Base-by-base conservation (phyloP, 2,888 invertebrate genomes). In the Zootermopsis nevadensis region DNA sequence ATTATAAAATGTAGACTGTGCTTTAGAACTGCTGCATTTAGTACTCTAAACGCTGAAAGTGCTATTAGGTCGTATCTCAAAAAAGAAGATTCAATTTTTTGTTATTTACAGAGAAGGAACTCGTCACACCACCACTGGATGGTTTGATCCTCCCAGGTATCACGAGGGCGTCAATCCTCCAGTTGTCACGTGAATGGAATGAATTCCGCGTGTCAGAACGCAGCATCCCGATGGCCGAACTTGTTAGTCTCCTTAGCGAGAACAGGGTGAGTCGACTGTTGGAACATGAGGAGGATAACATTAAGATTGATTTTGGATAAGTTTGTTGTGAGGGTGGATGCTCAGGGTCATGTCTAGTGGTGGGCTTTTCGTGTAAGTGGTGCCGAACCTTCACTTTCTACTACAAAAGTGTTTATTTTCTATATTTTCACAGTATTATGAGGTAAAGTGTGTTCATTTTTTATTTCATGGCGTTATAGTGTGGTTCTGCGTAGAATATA, bases 91-190 rank as follows among this genome's bases (percentile, higher is more conserved):
- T n/a, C n/a, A 12, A 48, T 48, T 48, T 48, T 15, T 4, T 48
- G 19, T 48, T 48, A 22, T 85, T 86, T 87, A 38, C 89, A 98
- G 98, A 98, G 88, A 94, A 94, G 89, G 97, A 98, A 90, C 89
- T 99, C 87, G 92, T 96, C 48, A 99, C 99, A 15, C 98, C 99
- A 22, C 97, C 98, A 6, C 90, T 99, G 84, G 95, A 96, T 88
- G 99, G 99, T 7, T 91, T 99, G 1, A 99, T 99, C 86, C 91
- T 99, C 86, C 99, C 99, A 15, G 99, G 99, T 77, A 94, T 99
- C 55, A 98, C 97, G 3, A 93, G 99, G 84, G 94, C 94, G 86
- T 98, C 98, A 27, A 94, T 99, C 85, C 88, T 99, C 55, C 93
- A 95, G 86, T 90, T 99, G 86, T 92, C 94, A 0, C 91, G 92